A percentile compares a stretch with the other conserved stretches of the same genome.
phyloP scores from a whole-genome alignment of 2,888 invertebrate genomes.

The Acleris sparsana region DNA sequence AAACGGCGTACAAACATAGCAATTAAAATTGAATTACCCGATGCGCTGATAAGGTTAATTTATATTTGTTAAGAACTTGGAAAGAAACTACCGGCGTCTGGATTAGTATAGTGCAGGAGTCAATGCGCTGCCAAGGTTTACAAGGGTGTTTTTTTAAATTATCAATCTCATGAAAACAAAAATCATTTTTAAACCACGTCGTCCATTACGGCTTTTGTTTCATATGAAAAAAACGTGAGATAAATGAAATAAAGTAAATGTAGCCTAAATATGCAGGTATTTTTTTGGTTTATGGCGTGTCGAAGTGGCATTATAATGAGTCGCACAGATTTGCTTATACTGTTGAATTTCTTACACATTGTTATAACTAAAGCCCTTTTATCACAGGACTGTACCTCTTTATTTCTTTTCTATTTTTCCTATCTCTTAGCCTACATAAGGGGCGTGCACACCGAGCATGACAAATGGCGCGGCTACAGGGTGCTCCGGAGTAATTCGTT shows the following conservation, averaged over 20 bases:
- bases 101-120: conserved; percentile 55
- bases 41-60: conserved; percentile 45
- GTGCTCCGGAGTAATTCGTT: conserved; percentile 76
- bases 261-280: too few species aligned
- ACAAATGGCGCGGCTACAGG: conserved; percentile 72
- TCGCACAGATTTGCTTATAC: too few species aligned
- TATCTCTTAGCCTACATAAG: conserved; percentile 54
- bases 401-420: neutral
- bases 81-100: conserved; percentile 54
- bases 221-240: too few species aligned
- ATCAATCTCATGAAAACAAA: too few species aligned
- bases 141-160: too few species aligned
- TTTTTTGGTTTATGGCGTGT: too few species aligned
- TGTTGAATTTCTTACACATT: too few species aligned
- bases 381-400: neutral
- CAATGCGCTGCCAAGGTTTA: neutral
- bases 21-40: conserved; percentile 73
- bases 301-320: too few species aligned
- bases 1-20: conserved; percentile 47
- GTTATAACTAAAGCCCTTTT: too few species aligned
- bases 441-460: conserved; percentile 57
- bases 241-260: too few species aligned
- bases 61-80: conserved; percentile 52
- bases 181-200: too few species aligned
- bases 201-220: too few species aligned